These are phyloP conservation scores for Leucoma salicis DNA, from an alignment of 2,888 invertebrate genomes.

Conservation along the genomic window DNA sequence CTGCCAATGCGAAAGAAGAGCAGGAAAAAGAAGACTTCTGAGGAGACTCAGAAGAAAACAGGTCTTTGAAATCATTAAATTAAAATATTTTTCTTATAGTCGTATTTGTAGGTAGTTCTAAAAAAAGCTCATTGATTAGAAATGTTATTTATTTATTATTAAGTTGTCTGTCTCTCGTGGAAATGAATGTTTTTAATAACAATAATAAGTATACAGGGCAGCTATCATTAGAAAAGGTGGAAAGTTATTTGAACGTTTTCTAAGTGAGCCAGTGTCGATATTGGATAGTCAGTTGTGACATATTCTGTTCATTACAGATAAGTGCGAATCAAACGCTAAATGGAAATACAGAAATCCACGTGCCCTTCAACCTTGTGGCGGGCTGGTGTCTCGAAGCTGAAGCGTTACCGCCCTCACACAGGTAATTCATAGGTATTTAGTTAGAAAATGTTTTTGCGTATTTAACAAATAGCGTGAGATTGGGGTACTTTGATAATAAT, in stretches of 20 bases:
- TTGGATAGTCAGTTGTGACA: conserved; percentile 7
- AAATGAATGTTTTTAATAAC: conserved; percentile 12
- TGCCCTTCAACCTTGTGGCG: conserved; percentile 92
- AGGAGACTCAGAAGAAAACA: conserved; percentile 57
- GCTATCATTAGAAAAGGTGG: conserved; percentile 17
- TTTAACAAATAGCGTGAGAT: no score
- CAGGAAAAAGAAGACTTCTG: conserved; percentile 74
- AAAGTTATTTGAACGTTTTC: conserved; percentile 5
- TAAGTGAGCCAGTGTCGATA: conserved; percentile 1
- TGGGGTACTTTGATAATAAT: no score
- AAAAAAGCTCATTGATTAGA: conserved; percentile 14
- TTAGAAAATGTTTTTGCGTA: no score
- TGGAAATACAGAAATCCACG: conserved; percentile 78
- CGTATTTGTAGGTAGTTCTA: conserved; percentile 35
- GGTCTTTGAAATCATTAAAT: conserved; percentile 28
- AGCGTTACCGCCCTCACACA: conserved; percentile 87
- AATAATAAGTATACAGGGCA: conserved; percentile 16
- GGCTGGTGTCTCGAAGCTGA: conserved; percentile 98
- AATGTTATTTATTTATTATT: neutral
- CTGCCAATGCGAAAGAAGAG: conserved; percentile 78
- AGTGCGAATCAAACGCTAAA: conserved; percentile 76
- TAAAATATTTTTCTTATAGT: conserved; percentile 2
- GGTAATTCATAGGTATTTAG: no score
- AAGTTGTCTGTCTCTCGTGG: neutral
- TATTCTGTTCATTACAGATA: conserved; percentile 56